Evolutionary conservation across 1,140 invertebrate species (phyloP).

Genomic region (Polyergus mexicanus): DNA sequence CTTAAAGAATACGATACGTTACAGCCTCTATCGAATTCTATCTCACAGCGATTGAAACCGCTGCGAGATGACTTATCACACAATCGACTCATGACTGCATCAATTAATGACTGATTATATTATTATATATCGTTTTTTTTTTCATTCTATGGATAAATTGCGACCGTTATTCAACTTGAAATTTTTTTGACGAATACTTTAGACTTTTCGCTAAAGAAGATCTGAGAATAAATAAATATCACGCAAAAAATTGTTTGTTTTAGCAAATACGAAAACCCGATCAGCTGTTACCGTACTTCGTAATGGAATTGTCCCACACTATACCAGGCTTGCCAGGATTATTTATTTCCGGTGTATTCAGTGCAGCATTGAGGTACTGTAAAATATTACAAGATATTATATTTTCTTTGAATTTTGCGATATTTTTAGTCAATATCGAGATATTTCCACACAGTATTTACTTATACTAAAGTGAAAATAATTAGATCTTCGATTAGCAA

Average conservation of each 20-base stretch:
- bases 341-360: slow-evolving; percentile 92
- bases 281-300: slow-evolving; percentile 90
- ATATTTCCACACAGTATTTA: not conserved
- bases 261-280: slow-evolving; percentile 89
- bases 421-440: not conserved
- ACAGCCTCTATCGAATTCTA: not conserved
- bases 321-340: slow-evolving; percentile 91
- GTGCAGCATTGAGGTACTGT: slow-evolving; percentile 89
- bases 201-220: no score
- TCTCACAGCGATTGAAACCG: not conserved
- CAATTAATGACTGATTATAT: no score
- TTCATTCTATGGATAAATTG: no score
- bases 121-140: no score
- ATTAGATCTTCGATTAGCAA: not conserved
- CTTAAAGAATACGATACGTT: no score
- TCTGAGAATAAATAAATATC: not conserved
- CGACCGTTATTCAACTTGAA: no score
- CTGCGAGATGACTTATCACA: not conserved
- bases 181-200: not conserved
- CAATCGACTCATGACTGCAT: no score
- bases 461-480: slow-evolving; percentile 2
- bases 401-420: not conserved
- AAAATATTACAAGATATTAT: not conserved
- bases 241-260: slow-evolving; percentile 30
- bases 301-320: slow-evolving; percentile 90